Percentiles rank a stretch among this genome's conserved stretches.
Conservation (phyloP, 2,888 invertebrate species). For the Sphecodes monilicornis region DNA sequence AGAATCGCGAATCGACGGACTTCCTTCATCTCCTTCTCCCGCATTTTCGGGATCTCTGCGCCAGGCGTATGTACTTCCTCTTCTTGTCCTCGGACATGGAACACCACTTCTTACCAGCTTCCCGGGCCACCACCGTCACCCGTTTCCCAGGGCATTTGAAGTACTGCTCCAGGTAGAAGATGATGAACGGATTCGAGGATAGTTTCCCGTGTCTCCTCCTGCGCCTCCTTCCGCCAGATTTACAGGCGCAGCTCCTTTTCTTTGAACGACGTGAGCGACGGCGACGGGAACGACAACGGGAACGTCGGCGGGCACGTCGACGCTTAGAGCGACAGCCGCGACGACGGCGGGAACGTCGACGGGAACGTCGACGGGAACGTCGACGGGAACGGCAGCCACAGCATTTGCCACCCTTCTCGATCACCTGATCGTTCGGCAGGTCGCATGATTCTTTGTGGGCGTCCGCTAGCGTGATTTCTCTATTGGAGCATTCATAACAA, state of each 20-base stretch:
- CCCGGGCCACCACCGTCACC: conserved; percentile 73
- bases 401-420: conserved; percentile 15
- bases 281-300: neutral
- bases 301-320: neutral
- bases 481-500: neutral
- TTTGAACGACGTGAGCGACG: neutral
- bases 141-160: conserved; percentile 65
- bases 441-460: neutral
- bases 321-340: neutral
- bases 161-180: conserved; percentile 76
- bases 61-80: conserved; percentile 67
- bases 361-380: neutral
- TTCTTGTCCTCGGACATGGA: conserved; percentile 67
- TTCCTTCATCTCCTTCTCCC: neutral
- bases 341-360: neutral
- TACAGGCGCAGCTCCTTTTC: conserved; percentile 42
- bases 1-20: neutral
- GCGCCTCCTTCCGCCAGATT: conserved; percentile 12
- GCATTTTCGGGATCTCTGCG: conserved; percentile 34
- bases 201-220: conserved; percentile 38
- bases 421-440: neutral
- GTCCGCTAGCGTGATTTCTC: conserved; percentile 5
- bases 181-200: conserved; percentile 76
- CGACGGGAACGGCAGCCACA: neutral
- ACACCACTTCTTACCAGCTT: conserved; percentile 76